Percentiles rank a stretch among this genome's conserved stretches.
Conservation (phyloP, 2,888 invertebrate genomes). For the Caenorhabditis sinica region DNA sequence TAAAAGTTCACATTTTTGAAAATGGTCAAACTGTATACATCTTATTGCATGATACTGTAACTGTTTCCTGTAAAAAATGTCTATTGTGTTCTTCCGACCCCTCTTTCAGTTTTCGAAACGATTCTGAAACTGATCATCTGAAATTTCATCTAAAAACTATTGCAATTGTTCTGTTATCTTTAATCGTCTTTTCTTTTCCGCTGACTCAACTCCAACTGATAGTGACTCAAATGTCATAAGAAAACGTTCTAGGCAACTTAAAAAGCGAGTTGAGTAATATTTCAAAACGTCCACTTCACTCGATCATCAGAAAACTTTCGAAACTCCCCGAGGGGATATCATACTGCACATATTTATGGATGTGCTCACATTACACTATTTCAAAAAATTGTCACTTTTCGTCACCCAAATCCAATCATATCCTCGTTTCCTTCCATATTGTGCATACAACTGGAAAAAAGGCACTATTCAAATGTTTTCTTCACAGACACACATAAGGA, state of each 20-base stretch:
- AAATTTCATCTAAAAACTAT: background rate
- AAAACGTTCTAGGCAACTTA: background rate
- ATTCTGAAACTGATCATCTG: background rate
- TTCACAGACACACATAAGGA: slow-evolving; percentile 1
- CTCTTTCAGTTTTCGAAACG: background rate
- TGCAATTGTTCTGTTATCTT: background rate
- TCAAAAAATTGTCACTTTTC: slow-evolving; percentile 36
- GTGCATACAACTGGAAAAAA: slow-evolving; percentile 38
- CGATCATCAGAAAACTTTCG: background rate
- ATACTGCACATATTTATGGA: slow-evolving; percentile 1
- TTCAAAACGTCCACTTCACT: slow-evolving; percentile 13
- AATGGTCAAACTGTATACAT: too few species aligned
- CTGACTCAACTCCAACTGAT: background rate
- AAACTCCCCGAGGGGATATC: background rate
- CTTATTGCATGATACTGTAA: too few species aligned
- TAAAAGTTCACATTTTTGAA: too few species aligned
- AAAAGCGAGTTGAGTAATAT: slow-evolving; percentile 6
- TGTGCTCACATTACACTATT: slow-evolving; percentile 33
- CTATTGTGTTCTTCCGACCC: too few species aligned
- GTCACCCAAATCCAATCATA: slow-evolving; percentile 45
- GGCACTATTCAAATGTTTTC: background rate
- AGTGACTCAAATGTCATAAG: background rate
- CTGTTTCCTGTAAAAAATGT: too few species aligned
- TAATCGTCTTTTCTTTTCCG: background rate
- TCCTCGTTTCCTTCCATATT: slow-evolving; percentile 25